Base-by-base conservation (phyloP, 1,140 invertebrate genomes). In the Caenorhabditis brenneri region DNA sequence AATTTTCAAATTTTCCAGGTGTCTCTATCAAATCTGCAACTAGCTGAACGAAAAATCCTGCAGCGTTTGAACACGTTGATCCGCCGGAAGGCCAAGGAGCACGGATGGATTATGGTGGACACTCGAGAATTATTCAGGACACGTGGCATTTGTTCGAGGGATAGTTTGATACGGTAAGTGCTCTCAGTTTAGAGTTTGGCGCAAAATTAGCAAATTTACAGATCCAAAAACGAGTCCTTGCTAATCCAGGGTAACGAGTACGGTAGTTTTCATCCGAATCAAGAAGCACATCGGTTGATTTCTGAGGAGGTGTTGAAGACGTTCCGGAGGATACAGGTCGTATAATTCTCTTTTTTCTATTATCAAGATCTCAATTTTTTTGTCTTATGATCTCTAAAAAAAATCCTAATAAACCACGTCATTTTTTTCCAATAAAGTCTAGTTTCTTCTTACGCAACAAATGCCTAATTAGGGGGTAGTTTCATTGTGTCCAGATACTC, bases 191-290 rank as follows among this genome's bases (percentile, higher is more conserved):
- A n/a, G 36, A 36, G 15, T 3, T 19, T 24, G 22, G 12, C 19
- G 36, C 58, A 19, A 4, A n/a, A 60, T 24, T 24, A 12, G 12
- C 24, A 12, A 16, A 19, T n/a, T 65, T 53, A 65, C 33, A 46
- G 42, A 15, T 48, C 55, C 24, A 55, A 29, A 1, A 60, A 82
- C 36, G 55, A 69, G 24, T 39, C 27, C 12, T 6, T 82, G 60
- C 4, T 31, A 6, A 33, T 69, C 2, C 55, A 69, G 60, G 36
- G 42, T 10, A 65, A 58, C 24, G 36, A 65, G n/a, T 46, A 60
- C 36, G 81, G 81, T 36, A 42, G 55, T 6, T 82, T 82, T 24
- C 81, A 82, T 69, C 81, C 81, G n/a, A 82, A 58, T 36, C 58
- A 74, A 33, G 60, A 82, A 10, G 81, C 55, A 19, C 81, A 82